Evolutionary conservation across 2,113 vertebrate genomes (phyloP), one percentile per base, ranked within the genome.

Genomic region (Apodemus speciosus): DNA sequence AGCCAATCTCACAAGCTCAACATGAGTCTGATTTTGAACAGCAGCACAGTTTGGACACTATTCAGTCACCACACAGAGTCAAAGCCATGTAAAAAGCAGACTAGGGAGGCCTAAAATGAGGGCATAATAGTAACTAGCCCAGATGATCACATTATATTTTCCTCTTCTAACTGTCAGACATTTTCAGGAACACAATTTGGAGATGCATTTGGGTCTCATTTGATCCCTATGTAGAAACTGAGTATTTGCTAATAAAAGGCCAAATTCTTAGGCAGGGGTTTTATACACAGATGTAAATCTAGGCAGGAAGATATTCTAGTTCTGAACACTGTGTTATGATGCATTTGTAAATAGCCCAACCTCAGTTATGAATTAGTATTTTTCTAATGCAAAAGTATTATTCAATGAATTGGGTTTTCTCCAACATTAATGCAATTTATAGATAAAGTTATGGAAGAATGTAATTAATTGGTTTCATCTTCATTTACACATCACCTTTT

Each of bases 81-180:
- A 94, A 64, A 10, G n/a, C 73, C 90, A 95, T 75, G 58, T 83
- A 92, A 96, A 96, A 95, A 92, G 68, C 66, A 95, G 90, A 87
- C 51, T 9, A 89, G 93, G 73, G 93, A 95, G 68, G 62, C 81
- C 83, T 96, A 85, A 94, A 95, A 95, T 94, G 92, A 94, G 75
- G 51, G 62, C 68, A 95, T 96, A 93, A 95, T 79, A 92, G 83
- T 88, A 94, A 95, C 84, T 95, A 92, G 88, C 46, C 90, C 93
- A 97, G 93, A 96, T 96, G 95, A 95, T 79, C 90, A 95, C 95
- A 95, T 95, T 95, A 92, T 79, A 96, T 95, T 96, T 96, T 97
- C 85, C 64, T 95, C 73, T 96, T 95, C 71, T 92, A 97, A 97
- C 64, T 86, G 90, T 90, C 95, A 94, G 77, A 94, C 94, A 95